phyloP scores from a whole-genome alignment of 2,888 invertebrate genomes.

The Zygaena filipendulae region DNA sequence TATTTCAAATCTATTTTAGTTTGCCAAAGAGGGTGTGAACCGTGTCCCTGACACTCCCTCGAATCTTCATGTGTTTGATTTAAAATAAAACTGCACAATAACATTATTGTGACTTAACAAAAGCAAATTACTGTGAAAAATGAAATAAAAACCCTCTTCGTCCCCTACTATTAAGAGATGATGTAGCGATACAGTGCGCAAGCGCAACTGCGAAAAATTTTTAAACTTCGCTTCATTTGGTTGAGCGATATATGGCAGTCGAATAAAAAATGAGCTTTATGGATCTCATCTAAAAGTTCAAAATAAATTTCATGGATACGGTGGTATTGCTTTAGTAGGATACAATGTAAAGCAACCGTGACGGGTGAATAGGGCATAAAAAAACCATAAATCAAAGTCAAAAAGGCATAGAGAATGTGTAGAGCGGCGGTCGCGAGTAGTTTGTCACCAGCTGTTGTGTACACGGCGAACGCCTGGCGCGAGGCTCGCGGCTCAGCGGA shows the following conservation, averaged over 20 bases:
- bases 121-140: constrained; percentile 66
- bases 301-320: constrained; percentile 13
- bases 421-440: constrained; percentile 48
- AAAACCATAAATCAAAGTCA: constrained; percentile 69
- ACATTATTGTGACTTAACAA: constrained; percentile 52
- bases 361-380: constrained; percentile 66
- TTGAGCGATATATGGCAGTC: constrained; percentile 15
- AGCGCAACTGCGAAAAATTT: constrained; percentile 46
- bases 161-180: constrained; percentile 66
- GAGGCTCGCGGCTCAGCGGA: too few species aligned
- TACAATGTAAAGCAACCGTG: constrained; percentile 54
- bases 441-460: constrained; percentile 58
- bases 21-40: too few species aligned
- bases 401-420: constrained; percentile 66
- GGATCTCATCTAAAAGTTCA: constrained; percentile 1
- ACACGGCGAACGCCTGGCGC: too few species aligned
- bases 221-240: constrained; percentile 28
- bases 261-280: constrained; percentile 24
- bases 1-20: too few species aligned
- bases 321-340: constrained; percentile 26
- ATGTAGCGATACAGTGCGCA: constrained; percentile 61
- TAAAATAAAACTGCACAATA: constrained; percentile 55
- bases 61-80: constrained; percentile 54
- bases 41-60: constrained; percentile 44
- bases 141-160: constrained; percentile 57